phyloP scores from a whole-genome alignment of 2,888 invertebrate genomes.

The Ophion ellenae region DNA sequence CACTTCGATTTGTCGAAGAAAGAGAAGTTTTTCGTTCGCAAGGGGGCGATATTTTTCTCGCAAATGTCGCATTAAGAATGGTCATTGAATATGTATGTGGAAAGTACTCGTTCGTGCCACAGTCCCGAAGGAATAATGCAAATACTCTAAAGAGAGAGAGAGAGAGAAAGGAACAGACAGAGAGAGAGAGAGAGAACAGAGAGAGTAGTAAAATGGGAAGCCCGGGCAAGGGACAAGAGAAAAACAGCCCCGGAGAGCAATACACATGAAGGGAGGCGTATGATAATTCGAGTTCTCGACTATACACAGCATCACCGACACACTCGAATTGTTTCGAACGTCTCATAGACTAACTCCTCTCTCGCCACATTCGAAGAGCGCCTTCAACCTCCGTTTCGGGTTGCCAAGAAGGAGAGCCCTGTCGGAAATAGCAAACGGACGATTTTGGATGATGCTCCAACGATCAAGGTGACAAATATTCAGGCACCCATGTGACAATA shows the following conservation, averaged over 20 bases:
- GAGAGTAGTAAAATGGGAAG: background rate
- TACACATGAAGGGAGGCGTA: conserved; percentile 28
- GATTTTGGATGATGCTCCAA: background rate
- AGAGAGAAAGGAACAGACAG: background rate
- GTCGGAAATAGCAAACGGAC: background rate
- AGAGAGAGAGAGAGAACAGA: background rate
- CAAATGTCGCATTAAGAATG: conserved; percentile 21
- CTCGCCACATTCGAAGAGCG: background rate
- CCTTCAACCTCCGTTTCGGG: background rate
- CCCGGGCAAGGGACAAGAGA: conserved; percentile 26
- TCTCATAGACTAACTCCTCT: conserved; percentile 1
- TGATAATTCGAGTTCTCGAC: conserved; percentile 32
- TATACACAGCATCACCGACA: background rate
- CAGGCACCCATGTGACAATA: background rate
- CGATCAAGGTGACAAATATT: background rate
- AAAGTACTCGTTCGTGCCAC: conserved; percentile 49
- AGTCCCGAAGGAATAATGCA: conserved; percentile 63
- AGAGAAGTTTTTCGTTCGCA: background rate
- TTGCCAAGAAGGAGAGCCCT: background rate
- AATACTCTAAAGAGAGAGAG: conserved; percentile 43
- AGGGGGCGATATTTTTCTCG: conserved; percentile 28
- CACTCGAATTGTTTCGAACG: background rate
- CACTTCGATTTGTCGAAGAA: conserved; percentile 16
- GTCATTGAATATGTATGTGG: conserved; percentile 31
- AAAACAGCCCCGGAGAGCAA: conserved; percentile 33